Percentiles rank a stretch among this genome's conserved stretches.
These are phyloP conservation scores for Sycophaga agraensis DNA, from an alignment of 1,140 invertebrate species.

Conservation along the genomic window DNA sequence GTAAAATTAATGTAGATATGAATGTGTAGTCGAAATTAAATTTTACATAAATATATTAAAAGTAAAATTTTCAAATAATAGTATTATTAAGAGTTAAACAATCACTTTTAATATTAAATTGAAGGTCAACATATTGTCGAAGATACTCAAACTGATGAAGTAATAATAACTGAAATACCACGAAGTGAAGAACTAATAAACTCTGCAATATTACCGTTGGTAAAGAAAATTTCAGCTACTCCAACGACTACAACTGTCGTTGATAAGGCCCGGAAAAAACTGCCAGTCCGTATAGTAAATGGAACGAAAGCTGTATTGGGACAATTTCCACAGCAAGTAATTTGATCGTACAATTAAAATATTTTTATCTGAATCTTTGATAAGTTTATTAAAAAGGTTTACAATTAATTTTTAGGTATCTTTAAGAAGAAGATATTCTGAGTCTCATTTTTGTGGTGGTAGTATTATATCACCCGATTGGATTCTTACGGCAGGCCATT, in stretches of 20 bases:
- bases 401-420: slow-evolving; percentile 13
- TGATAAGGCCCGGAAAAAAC: neutral
- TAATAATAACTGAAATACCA: too few relatives aligned
- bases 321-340: slow-evolving; percentile 27
- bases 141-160: too few relatives aligned
- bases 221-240: too few relatives aligned
- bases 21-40: neutral
- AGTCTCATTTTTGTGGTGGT: slow-evolving; percentile 25
- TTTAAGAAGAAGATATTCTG: slow-evolving; percentile 14
- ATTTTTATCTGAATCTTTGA: neutral
- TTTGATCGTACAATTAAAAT: neutral
- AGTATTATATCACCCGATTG: slow-evolving; percentile 11
- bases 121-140: neutral
- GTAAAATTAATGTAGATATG: too few relatives aligned
- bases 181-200: too few relatives aligned
- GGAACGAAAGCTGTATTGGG: slow-evolving; percentile 9
- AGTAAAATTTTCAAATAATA: neutral
- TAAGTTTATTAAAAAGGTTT: neutral
- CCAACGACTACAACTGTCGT: too few relatives aligned
- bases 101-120: neutral
- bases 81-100: neutral
- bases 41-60: too few relatives aligned
- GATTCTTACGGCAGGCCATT: slow-evolving; percentile 22
- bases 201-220: too few relatives aligned
- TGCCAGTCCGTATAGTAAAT: slow-evolving; percentile 18